Evolutionary conservation across 2,113 vertebrate species (phyloP), one percentile per base, ranked within the genome.

Genomic region (Mobula birostris): DNA sequence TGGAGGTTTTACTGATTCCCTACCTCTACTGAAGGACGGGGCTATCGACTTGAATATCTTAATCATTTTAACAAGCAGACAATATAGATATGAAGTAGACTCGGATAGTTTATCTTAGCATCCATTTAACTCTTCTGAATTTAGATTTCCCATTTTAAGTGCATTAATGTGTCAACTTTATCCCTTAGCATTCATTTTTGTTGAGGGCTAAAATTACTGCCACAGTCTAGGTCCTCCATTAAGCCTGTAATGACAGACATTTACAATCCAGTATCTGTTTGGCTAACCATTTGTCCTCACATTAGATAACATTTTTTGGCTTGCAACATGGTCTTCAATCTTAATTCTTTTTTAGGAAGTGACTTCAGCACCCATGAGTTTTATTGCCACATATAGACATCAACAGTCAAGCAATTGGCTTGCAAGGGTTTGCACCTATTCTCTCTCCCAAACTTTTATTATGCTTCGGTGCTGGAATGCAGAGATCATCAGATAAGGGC

Each of bases 401-500:
- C 70, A 93, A 32, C 36, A 93, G 36, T 93, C 68, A 93, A 70
- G 7, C 24, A 87, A 93, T 40, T 72, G 36, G 91, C 91, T 66
- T 90, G 85, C 70, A 14, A 15, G 70, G 40, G 85, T 68, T 74
- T 74, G 40, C 68, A 93, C 70, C 91, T 48, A 93, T 74, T 74
- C 21, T 36, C 88, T 93, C 91, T 72, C 40, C 68, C 91, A 40
- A 24, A 93, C 70, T 93, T 90, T 93, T 56, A 93, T 93, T 93
- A 56, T 94, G 77, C 63, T 94, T 95, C 85, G 94, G 90, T 93
- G 94, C 90, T 96, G 95, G 96, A 97, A 96, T 96, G 96, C 77
- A 85, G 91, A 95, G 95, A 96, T 95, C 94, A 94, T 94, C 96
- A 95, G 96, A 96, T 94, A 95, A 97, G 94, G 94, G 94, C 80